Conservation (phyloP, 2,113 vertebrate species). For the Pomatostomus ruficeps region DNA sequence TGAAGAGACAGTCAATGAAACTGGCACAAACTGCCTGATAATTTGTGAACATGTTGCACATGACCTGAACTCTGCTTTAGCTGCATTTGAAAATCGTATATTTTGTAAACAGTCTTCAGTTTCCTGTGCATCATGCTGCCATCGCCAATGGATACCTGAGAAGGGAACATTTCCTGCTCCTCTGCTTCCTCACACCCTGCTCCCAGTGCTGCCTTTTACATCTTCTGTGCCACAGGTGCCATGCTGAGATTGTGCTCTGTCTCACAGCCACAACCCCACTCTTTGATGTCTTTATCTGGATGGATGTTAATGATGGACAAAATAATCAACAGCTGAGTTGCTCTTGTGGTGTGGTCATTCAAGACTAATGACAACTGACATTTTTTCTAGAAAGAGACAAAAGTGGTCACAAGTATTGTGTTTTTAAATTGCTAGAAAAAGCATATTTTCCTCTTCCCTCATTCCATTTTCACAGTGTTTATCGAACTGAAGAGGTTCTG, state of each 20-base stretch:
- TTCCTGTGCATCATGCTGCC: neutral
- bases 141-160: neutral
- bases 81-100: neutral
- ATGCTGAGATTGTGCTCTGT: rapidly evolving
- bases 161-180: neutral
- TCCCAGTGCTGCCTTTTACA: neutral
- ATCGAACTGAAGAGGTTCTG: neutral
- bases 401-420: neutral
- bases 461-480: neutral
- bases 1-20: neutral
- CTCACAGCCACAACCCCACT: neutral
- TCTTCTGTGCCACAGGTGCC: neutral
- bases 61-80: neutral
- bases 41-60: neutral
- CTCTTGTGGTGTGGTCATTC: neutral
- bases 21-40: neutral
- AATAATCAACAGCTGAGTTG: neutral
- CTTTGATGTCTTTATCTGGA: neutral
- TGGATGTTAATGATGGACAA: neutral
- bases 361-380: neutral
- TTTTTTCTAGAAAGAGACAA: neutral
- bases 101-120: neutral
- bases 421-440: neutral
- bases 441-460: neutral
- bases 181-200: neutral